A percentile compares a stretch with the other conserved stretches of the same genome.
Evolutionary conservation across 2,113 vertebrate genomes (phyloP).

Genomic region (Nematolebias whitei): DNA sequence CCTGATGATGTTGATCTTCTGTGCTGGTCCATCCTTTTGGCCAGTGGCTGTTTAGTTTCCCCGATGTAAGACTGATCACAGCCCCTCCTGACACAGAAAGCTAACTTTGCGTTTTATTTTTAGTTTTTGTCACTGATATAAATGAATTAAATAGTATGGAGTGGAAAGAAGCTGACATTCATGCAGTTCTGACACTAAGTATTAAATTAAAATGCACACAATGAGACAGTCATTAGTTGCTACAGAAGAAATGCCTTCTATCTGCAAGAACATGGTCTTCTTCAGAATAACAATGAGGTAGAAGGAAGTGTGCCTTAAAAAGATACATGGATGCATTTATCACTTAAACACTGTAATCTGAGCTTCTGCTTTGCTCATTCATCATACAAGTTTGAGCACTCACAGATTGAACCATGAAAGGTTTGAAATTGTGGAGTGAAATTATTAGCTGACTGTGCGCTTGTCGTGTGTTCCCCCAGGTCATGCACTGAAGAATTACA

Average conservation of each 20-base stretch:
- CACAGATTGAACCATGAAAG: slow-evolving; percentile 50
- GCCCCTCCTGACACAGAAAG: background rate
- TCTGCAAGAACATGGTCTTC: slow-evolving; percentile 60
- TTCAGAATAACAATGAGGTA: slow-evolving; percentile 48
- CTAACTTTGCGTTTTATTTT: slow-evolving; percentile 1
- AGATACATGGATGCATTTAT: slow-evolving; percentile 63
- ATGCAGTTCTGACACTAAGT: slow-evolving; percentile 34
- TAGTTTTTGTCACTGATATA: slow-evolving; percentile 16
- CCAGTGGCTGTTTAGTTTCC: too few relatives aligned
- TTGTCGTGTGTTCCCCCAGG: too few relatives aligned
- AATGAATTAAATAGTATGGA: slow-evolving; percentile 18
- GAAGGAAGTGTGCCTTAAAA: slow-evolving; percentile 36
- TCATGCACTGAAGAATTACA: too few relatives aligned
- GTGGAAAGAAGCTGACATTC: slow-evolving; percentile 26
- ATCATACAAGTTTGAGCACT: slow-evolving; percentile 45
- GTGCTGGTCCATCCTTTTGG: too few relatives aligned
- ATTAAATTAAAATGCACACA: slow-evolving; percentile 23
- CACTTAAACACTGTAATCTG: slow-evolving; percentile 69
- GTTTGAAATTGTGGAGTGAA: too few relatives aligned
- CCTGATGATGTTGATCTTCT: too few relatives aligned
- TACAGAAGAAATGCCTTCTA: slow-evolving; percentile 63
- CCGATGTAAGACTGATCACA: too few relatives aligned
- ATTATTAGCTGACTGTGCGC: too few relatives aligned
- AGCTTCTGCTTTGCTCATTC: slow-evolving; percentile 61
- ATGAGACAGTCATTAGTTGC: slow-evolving; percentile 35